Conservation (phyloP, 2,888 invertebrate species). For the Metalampra italica region DNA sequence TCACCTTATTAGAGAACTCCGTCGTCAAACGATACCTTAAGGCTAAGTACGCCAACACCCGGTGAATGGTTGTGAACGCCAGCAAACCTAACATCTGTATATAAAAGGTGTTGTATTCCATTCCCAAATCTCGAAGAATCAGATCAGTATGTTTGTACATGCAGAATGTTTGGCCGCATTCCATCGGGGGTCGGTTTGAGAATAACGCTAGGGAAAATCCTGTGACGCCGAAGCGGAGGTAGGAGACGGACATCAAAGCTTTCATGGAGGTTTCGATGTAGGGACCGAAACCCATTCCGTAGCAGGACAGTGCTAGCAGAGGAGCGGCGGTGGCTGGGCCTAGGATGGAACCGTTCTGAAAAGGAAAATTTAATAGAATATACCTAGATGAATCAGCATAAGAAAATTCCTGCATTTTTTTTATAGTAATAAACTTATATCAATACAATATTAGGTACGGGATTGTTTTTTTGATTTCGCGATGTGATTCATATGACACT, state of each 20-base stretch:
- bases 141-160: conserved; percentile 79
- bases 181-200: conserved; percentile 76
- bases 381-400: too few species aligned
- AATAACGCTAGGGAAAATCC: conserved; percentile 80
- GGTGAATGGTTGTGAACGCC: conserved; percentile 75
- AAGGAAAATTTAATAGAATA: conserved; percentile 14
- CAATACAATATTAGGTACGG: too few species aligned
- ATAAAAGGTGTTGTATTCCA: conserved; percentile 66
- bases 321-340: conserved; percentile 78
- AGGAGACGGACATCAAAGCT: conserved; percentile 78
- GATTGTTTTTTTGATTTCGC: too few species aligned
- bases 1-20: conserved; percentile 76
- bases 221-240: conserved; percentile 83
- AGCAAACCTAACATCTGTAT: conserved; percentile 78
- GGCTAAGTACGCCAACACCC: conserved; percentile 73
- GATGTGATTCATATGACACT: too few species aligned
- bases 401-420: too few species aligned
- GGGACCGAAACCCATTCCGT: conserved; percentile 81
- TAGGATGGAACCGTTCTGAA: conserved; percentile 81
- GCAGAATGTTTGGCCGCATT: conserved; percentile 77
- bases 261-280: conserved; percentile 74
- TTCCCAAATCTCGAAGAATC: conserved; percentile 82
- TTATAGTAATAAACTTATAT: too few species aligned
- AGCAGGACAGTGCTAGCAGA: conserved; percentile 76
- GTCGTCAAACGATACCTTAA: conserved; percentile 78